phyloP scores from a whole-genome alignment of 37 sponge, comb jelly and placozoan species.

The Halichondria panicea region DNA sequence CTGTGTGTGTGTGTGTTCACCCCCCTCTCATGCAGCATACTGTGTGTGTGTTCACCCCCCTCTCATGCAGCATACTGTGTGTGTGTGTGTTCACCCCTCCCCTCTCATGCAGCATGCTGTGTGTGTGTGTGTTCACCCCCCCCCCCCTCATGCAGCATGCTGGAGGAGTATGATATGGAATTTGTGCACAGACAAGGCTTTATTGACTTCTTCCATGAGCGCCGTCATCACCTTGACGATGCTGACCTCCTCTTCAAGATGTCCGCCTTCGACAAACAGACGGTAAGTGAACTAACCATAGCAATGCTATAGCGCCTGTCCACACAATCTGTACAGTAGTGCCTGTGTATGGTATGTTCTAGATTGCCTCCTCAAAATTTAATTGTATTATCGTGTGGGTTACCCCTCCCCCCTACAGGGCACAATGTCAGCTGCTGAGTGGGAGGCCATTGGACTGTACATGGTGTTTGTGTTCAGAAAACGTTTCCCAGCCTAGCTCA shows the following conservation, averaged over 20 bases:
- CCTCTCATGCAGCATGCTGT: no score
- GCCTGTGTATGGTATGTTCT: not conserved
- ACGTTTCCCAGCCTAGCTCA: no score
- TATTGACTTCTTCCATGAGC: constrained; percentile 77
- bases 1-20: no score
- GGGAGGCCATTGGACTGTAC: constrained; percentile 88
- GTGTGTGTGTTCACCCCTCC: no score
- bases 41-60: no score
- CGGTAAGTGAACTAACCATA: constrained; percentile 14
- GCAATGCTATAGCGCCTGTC: not conserved
- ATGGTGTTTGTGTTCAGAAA: constrained; percentile 73
- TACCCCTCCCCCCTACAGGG: constrained; percentile 44
- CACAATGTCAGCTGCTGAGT: constrained; percentile 72
- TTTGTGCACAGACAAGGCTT: constrained; percentile 63
- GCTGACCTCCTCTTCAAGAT: constrained; percentile 67
- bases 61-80: no score
- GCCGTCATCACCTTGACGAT: constrained; percentile 43
- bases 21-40: no score
- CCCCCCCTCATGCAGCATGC: constrained; percentile 75
- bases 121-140: no score
- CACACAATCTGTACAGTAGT: not conserved
- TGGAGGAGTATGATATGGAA: constrained; percentile 77
- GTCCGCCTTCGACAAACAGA: constrained; percentile 69
- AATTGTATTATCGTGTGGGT: not conserved
- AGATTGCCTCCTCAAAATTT: not conserved